Percentiles rank a stretch among this genome's conserved stretches.
Conservation (phyloP, 1,140 invertebrate genomes). For the Zaprionus davidi region DNA sequence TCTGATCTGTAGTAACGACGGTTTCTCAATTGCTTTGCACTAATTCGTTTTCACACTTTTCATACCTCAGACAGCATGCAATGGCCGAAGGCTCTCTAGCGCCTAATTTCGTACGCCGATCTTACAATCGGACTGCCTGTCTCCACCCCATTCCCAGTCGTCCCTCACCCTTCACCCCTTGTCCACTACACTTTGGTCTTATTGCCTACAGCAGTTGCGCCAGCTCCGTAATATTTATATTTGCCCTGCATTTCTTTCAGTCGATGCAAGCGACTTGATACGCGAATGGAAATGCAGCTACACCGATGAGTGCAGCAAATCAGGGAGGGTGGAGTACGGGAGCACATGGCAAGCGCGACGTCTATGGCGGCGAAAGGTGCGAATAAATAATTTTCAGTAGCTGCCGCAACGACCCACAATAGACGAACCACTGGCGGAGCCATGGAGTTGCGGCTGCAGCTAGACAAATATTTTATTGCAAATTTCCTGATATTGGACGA, state of each 20-base stretch:
- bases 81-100: slow-evolving; percentile 56
- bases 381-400: slow-evolving; percentile 82
- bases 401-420: slow-evolving; percentile 43
- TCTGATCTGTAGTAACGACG: neutral
- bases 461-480: slow-evolving; percentile 82
- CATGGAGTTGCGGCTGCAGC: slow-evolving; percentile 42
- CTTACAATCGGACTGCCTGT: slow-evolving; percentile 37
- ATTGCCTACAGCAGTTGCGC: slow-evolving; percentile 26
- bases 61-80: slow-evolving; percentile 62
- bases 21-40: slow-evolving; percentile 26
- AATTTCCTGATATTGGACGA: slow-evolving; percentile 80
- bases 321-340: neutral
- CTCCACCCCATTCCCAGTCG: neutral
- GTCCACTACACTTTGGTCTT: neutral
- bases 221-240: slow-evolving; percentile 74
- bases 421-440: slow-evolving; percentile 56
- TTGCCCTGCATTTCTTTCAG: slow-evolving; percentile 76
- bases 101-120: slow-evolving; percentile 70
- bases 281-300: slow-evolving; percentile 69
- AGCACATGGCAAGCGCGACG: slow-evolving; percentile 15
- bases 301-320: slow-evolving; percentile 15
- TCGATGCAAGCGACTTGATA: slow-evolving; percentile 75
- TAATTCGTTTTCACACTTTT: slow-evolving; percentile 82
- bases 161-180: neutral
- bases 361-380: slow-evolving; percentile 72